Base-by-base conservation (phyloP, 2,888 invertebrate species). In the Aphodius granarius region DNA sequence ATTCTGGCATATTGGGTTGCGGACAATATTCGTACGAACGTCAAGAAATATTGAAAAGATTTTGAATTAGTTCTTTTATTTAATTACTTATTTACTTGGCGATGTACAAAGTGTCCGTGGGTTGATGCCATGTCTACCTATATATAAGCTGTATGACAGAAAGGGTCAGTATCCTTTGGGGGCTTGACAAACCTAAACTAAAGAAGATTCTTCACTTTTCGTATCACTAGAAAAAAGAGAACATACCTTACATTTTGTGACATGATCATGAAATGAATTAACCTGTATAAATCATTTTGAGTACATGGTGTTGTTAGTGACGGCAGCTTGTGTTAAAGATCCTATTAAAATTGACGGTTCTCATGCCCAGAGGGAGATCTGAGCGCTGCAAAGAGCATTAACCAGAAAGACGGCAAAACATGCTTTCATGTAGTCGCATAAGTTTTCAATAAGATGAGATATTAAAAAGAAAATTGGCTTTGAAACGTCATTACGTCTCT, bases 191-290 rank as follows among this genome's bases (percentile, higher is more conserved):
- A 76, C 76, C 76, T 76, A 76, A 73, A 76, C 76, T 76, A 76
- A 76, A 71, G 76, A 76, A 43, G 76, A 76, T 21, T 76, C 76
- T 76, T 76, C 76, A 43, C 76, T 73, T 76, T 73, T 76, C 73
- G 76, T 65, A 71, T 76, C 76, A 71, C 76, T 76, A 76, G 66
- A 76, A 76, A 75, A 74, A 75, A 75, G 74, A 75, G 71, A 75
- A 23, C 20, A 71, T 71, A 65, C 65, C 65, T 65, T 65, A 13
- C n/a, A 65, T 3, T 65, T 43, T 13, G 13, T 13, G 17, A 65
- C 6, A 18, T 13, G 65, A 65, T 3, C 6, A 68, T 21, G 22
- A 68, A n/a, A 20, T 13, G 13, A 43, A n/a, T n/a, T n/a, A 43
- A 43, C 43, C 43, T 43, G 43, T 0, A 13, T 43, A 9, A 13